Evolutionary conservation across 2,113 vertebrate species (phyloP), one percentile per base, ranked within the genome.

Genomic region (Furnarius figulus): DNA sequence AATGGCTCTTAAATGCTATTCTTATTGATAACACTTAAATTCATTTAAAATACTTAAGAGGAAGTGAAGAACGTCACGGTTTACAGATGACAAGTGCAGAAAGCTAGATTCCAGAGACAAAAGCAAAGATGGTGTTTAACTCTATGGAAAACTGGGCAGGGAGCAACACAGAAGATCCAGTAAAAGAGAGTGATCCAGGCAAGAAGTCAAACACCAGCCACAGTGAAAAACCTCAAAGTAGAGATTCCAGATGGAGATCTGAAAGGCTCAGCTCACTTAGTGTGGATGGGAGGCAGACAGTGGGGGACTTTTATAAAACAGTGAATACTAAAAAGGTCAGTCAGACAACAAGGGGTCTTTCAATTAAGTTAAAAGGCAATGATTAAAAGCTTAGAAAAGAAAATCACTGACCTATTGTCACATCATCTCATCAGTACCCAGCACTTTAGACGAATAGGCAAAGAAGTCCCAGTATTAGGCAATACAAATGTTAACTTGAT

Each of bases 351-450:
- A 47, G 59, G 22, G 27, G n/a, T 76, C 55, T 89, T 95, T 89
- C 33, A 35, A 77, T 76, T 61, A 50, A 79, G 39, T 15, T 80
- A 73, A 91, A 93, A 89, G 16, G 50, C 40, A 67, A 33, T 65
- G 30, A 59, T 61, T 89, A 55, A 81, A 89, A 93, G 25, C 59
- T 77, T 68, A 44, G 73, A 42, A 91, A 91, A 68, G 35, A n/a
- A 89, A 94, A 65, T 68, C 81, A 80, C 82, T 84, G 91, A 84
- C 40, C 56, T 73, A 81, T 44, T 84, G 63, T 77, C 77, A 96
- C 50, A 77, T 65, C 40, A 61, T 77, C 89, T 93, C 76, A 49
- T 13, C 10, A 46, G 30, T 53, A 50, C 13, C 10, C 33, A 76
- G 58, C 18, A 62, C 50, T 37, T 76, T 37, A 49, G 46, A 83